Base-by-base conservation (phyloP, 2,888 invertebrate genomes). In the Cheiracanthium punctorium region DNA sequence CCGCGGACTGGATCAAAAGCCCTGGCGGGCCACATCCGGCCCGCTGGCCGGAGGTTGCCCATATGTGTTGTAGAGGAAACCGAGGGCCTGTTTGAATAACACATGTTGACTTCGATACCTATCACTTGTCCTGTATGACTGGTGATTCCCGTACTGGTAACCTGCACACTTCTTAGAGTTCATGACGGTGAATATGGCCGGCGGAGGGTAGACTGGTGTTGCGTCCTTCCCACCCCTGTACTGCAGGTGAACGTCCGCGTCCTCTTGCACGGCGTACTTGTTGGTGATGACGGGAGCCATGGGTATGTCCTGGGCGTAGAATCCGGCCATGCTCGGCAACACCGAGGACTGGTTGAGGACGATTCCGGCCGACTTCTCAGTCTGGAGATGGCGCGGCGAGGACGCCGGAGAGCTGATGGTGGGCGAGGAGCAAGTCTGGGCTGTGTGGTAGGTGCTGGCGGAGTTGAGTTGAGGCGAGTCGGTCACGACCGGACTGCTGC, bases 281-380 rank as follows among this genome's bases (percentile, higher is more conserved):
- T 95, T 95, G 90, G 94, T 94, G 52, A 95, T 92, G 41, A 95
- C 94, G 0, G 95, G 77, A 7, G 52, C 76, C 28, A 80, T 1
- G n/a, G 79, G 29, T 29, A 75, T 80, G n/a, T 84, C 74, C 12
- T 69, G 81, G 20, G 37, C 52, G 20, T 33, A 37, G n/a, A 10
- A 32, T 1, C 24, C 37, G n/a, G n/a, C 24, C 69, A 69, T 69
- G 24, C 33, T 69, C 4, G 10, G 4, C 7, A 17, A 2, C n/a
- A 20, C 33, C 20, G 20, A 20, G 1, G 29, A 37, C 30, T 43
- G 29, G 17, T 2, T 52, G 58, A 52, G 32, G 17, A 33, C 30
- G 2, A 20, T 70, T 8, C 12, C 33, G 10, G 30, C 4, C 10
- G 29, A 12, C 0, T 4, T 8, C 17, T 73, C 20, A 29, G 4